A percentile compares a stretch with the other conserved stretches of the same genome.
Conservation (phyloP, 2,113 vertebrate species). For the Tachuris rubrigastra region DNA sequence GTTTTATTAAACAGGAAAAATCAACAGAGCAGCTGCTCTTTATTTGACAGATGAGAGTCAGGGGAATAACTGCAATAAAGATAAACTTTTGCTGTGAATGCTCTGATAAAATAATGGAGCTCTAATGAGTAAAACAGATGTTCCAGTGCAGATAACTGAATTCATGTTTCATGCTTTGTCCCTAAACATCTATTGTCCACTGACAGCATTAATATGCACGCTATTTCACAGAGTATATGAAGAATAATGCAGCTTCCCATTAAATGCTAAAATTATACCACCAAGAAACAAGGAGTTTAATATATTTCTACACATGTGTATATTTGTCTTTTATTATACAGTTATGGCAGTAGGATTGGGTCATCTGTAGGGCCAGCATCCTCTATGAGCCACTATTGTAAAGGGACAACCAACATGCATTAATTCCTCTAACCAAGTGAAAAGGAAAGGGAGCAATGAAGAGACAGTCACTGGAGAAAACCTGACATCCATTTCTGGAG, state of each 20-base stretch:
- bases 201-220: background rate
- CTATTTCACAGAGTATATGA: background rate
- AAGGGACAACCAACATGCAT: background rate
- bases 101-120: conserved; percentile 64
- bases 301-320: background rate
- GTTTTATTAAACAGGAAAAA: conserved; percentile 46
- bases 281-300: background rate
- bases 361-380: background rate
- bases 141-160: conserved; percentile 53
- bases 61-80: conserved; percentile 61
- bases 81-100: conserved; percentile 67
- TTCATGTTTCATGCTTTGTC: conserved; percentile 44
- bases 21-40: conserved; percentile 44
- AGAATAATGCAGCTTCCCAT: background rate
- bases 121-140: conserved; percentile 52
- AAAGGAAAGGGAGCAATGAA: background rate
- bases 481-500: background rate
- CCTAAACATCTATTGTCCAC: conserved; percentile 10
- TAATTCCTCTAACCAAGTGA: background rate
- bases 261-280: background rate
- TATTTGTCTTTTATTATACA: background rate
- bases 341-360: background rate
- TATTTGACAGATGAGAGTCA: conserved; percentile 57
- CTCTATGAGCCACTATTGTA: background rate
- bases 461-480: background rate